A percentile compares a stretch with the other conserved stretches of the same genome.
Evolutionary conservation across 1,140 invertebrate genomes (phyloP).

Genomic region (Heliothis virescens): DNA sequence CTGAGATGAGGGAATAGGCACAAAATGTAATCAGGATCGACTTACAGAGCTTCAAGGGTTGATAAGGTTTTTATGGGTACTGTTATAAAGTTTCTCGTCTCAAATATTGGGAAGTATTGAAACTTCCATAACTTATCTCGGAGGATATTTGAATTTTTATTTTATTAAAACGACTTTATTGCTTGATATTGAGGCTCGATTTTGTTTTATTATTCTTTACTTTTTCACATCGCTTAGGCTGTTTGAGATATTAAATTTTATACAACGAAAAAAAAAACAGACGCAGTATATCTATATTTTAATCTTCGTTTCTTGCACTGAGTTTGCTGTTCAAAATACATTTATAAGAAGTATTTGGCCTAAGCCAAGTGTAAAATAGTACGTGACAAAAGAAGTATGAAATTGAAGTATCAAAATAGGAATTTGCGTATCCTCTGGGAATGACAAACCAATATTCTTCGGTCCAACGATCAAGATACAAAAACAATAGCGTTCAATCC

Average conservation of each 20-base stretch:
- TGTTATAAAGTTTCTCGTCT: background rate
- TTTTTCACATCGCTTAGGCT: too few relatives aligned
- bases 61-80: slow-evolving; percentile 22
- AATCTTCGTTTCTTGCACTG: too few relatives aligned
- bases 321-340: too few relatives aligned
- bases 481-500: slow-evolving; percentile 11
- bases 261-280: too few relatives aligned
- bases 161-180: too few relatives aligned
- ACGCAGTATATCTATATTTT: too few relatives aligned
- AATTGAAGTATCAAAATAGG: slow-evolving; percentile 39
- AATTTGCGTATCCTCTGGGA: slow-evolving; percentile 34
- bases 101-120: slow-evolving; percentile 11
- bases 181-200: background rate
- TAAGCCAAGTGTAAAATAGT: background rate
- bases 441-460: slow-evolving; percentile 22
- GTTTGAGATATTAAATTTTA: too few relatives aligned
- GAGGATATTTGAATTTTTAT: background rate
- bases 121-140: background rate
- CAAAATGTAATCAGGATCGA: slow-evolving; percentile 41
- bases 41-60: slow-evolving; percentile 24
- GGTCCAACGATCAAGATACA: slow-evolving; percentile 12
- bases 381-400: slow-evolving; percentile 27
- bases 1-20: slow-evolving; percentile 11
- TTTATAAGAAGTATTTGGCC: too few relatives aligned
- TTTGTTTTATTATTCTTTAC: background rate